phyloP scores from a whole-genome alignment of 2,888 invertebrate species.

The Plebejus argus region DNA sequence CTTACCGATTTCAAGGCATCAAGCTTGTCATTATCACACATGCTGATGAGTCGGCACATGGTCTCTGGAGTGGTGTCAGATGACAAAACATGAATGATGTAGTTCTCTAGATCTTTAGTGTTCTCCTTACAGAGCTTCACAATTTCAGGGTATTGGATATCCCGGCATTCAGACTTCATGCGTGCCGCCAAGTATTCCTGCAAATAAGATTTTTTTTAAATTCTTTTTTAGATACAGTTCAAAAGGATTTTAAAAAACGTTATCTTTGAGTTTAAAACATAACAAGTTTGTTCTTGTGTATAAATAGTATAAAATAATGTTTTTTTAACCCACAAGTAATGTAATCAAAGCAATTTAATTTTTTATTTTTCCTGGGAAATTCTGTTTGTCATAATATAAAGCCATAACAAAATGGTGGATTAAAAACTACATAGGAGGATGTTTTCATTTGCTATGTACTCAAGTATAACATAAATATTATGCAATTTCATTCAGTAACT shows the following conservation, averaged over 20 bases:
- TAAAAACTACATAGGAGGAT: too few species aligned
- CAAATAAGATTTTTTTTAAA: not conserved
- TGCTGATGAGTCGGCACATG: constrained; percentile 90
- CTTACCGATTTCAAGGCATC: constrained; percentile 82
- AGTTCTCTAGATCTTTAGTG: constrained; percentile 82
- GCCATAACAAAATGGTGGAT: too few species aligned
- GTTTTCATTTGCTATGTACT: too few species aligned
- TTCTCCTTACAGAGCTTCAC: constrained; percentile 85
- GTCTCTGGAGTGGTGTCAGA: constrained; percentile 92
- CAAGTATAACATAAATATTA: too few species aligned
- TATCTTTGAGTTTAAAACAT: too few species aligned
- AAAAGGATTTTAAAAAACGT: not conserved
- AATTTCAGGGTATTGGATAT: constrained; percentile 84
- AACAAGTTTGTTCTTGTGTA: too few species aligned
- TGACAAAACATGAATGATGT: constrained; percentile 89
- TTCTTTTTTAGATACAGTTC: not conserved
- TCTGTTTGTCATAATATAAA: not conserved
- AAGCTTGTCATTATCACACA: constrained; percentile 89
- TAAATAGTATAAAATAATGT: too few species aligned
- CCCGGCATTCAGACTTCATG: constrained; percentile 89
- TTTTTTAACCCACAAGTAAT: too few species aligned
- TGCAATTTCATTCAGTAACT: too few species aligned
- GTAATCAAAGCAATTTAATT: too few species aligned
- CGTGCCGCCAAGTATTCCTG: constrained; percentile 90
- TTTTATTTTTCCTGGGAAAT: not conserved